Evolutionary conservation across 2,888 invertebrate species (phyloP).

Genomic region (Petrolisthes manimaculis): DNA sequence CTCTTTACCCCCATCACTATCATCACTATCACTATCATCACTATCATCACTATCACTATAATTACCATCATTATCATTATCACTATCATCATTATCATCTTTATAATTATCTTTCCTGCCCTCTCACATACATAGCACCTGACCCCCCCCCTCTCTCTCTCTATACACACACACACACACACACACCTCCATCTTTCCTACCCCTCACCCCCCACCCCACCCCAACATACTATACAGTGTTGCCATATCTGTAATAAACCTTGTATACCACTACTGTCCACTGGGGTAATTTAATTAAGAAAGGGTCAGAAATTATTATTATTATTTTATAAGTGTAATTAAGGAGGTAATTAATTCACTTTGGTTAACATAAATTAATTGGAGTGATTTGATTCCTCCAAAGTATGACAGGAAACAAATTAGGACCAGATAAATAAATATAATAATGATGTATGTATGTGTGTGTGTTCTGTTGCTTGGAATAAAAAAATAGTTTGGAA

Average conservation of each 20-base stretch:
- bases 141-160: background rate
- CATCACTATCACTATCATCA: background rate
- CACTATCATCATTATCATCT: background rate
- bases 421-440: no score
- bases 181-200: background rate
- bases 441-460: no score
- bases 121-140: background rate
- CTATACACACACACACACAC: background rate
- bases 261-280: slow-evolving; percentile 15
- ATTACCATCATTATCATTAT: background rate
- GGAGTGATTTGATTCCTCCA: no score
- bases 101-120: background rate
- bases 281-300: no score
- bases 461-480: no score
- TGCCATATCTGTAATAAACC: background rate
- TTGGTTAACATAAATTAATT: no score
- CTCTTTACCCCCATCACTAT: background rate
- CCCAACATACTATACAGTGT: background rate
- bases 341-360: no score
- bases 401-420: no score
- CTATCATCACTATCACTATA: background rate
- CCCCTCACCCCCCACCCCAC: background rate
- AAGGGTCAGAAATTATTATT: no score
- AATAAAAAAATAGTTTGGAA: no score
- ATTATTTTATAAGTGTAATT: no score